These are phyloP conservation scores for Yponomeuta malinellus DNA, from an alignment of 2,888 invertebrate species.

Conservation along the genomic window DNA sequence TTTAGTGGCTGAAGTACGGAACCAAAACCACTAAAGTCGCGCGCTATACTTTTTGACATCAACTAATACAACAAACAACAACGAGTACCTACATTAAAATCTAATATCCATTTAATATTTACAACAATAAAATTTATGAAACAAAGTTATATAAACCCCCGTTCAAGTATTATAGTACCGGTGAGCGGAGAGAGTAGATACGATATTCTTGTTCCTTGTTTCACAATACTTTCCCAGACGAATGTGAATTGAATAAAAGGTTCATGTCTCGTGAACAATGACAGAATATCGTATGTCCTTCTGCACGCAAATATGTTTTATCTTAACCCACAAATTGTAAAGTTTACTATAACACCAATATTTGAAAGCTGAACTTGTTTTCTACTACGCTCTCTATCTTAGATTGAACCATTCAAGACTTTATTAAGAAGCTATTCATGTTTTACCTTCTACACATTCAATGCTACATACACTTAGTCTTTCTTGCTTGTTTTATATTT, in stretches of 20 bases:
- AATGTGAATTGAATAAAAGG: neutral
- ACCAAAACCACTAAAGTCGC: neutral
- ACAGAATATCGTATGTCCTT: neutral
- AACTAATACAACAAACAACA: constrained; percentile 36
- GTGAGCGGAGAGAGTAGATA: constrained; percentile 22
- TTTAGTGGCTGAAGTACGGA: neutral
- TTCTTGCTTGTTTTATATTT: constrained; percentile 19
- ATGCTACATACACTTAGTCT: constrained; percentile 46
- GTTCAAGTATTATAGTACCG: constrained; percentile 38
- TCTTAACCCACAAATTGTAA: constrained; percentile 55
- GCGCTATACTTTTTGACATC: neutral
- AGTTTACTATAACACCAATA: constrained; percentile 66
- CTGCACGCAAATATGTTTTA: constrained; percentile 25
- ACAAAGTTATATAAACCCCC: constrained; percentile 28
- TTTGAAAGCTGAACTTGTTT: constrained; percentile 72
- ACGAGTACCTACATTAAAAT: constrained; percentile 44
- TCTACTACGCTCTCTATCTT: constrained; percentile 56
- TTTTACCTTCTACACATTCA: constrained; percentile 52
- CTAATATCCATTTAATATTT: constrained; percentile 64
- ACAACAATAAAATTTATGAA: constrained; percentile 46
- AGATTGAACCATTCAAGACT: constrained; percentile 54
- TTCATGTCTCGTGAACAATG: neutral
- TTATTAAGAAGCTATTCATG: constrained; percentile 48
- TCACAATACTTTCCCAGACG: too few relatives aligned
- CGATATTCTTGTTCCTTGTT: neutral